Percentiles rank a stretch among this genome's conserved stretches.
These are phyloP conservation scores for Drosophila meridiana DNA, from an alignment of 2,888 invertebrate species.

Conservation along the genomic window DNA sequence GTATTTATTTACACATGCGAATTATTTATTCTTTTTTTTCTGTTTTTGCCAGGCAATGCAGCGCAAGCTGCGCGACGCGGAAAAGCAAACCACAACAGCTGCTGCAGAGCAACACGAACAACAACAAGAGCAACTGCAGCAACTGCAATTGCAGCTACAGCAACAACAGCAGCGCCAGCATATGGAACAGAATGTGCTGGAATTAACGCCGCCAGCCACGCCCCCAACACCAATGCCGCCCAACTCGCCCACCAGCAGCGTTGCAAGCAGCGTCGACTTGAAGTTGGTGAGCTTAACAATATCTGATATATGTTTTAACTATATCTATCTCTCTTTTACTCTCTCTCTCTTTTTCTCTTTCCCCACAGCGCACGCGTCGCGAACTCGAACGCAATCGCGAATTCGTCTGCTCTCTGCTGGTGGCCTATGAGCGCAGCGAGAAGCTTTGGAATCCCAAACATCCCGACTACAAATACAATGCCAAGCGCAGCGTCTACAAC, in stretches of 20 bases:
- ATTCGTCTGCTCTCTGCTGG: conserved; percentile 67
- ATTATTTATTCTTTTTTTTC: conserved; percentile 37
- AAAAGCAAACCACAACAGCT: conserved; percentile 41
- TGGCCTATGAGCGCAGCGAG: conserved; percentile 73
- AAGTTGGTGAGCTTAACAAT: conserved; percentile 56
- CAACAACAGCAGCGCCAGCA: conserved; percentile 23
- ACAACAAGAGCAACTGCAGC: conserved; percentile 19
- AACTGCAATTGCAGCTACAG: conserved; percentile 28
- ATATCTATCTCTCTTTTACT: neutral
- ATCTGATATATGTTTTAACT: neutral
- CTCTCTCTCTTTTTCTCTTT: neutral
- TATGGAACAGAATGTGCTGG: conserved; percentile 52
- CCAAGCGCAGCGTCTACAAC: conserved; percentile 69
- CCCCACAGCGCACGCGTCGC: conserved; percentile 61
- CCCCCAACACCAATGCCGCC: conserved; percentile 67
- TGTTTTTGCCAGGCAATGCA: conserved; percentile 63
- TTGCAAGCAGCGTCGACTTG: conserved; percentile 60
- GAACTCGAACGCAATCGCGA: conserved; percentile 74
- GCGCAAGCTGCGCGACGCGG: conserved; percentile 61
- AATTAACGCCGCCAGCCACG: conserved; percentile 71
- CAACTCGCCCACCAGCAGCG: conserved; percentile 66
- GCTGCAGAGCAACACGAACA: conserved; percentile 22
- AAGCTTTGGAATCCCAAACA: conserved; percentile 82
- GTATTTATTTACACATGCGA: conserved; percentile 58
- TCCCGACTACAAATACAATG: conserved; percentile 80